phyloP scores from a whole-genome alignment of 1,140 invertebrate species.

The Lepidostoma basale region DNA sequence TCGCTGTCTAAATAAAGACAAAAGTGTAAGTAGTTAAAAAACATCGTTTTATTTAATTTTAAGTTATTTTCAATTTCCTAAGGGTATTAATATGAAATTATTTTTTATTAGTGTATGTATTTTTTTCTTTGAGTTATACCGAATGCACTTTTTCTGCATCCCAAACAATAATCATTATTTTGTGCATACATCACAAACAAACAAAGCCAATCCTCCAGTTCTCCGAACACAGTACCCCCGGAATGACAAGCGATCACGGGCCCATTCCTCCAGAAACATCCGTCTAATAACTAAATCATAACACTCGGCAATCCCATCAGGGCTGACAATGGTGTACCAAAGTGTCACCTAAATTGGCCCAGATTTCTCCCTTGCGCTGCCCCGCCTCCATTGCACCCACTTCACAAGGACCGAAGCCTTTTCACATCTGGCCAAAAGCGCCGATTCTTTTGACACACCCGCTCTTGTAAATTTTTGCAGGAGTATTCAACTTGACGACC shows the following conservation, averaged over 20 bases:
- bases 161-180: neutral
- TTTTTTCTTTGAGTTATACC: too few species aligned
- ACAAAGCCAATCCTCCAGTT: conserved; percentile 3
- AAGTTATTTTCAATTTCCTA: too few species aligned
- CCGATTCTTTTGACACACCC: conserved; percentile 15
- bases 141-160: too few species aligned
- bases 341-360: conserved; percentile 22
- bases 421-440: conserved; percentile 11
- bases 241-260: neutral
- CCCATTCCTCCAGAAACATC: conserved; percentile 2
- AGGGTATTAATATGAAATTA: too few species aligned
- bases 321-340: neutral
- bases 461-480: conserved; percentile 8
- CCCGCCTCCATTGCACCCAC: conserved; percentile 3
- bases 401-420: conserved; percentile 16
- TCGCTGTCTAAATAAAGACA: too few species aligned
- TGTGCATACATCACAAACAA: conserved; percentile 1
- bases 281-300: conserved; percentile 21
- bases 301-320: neutral
- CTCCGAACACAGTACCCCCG: neutral
- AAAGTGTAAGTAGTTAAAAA: too few species aligned
- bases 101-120: too few species aligned
- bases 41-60: too few species aligned
- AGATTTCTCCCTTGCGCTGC: conserved; percentile 11
- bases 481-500: too few species aligned